Conservation (phyloP, 2,113 vertebrate species). For the Microtus ochrogaster region DNA sequence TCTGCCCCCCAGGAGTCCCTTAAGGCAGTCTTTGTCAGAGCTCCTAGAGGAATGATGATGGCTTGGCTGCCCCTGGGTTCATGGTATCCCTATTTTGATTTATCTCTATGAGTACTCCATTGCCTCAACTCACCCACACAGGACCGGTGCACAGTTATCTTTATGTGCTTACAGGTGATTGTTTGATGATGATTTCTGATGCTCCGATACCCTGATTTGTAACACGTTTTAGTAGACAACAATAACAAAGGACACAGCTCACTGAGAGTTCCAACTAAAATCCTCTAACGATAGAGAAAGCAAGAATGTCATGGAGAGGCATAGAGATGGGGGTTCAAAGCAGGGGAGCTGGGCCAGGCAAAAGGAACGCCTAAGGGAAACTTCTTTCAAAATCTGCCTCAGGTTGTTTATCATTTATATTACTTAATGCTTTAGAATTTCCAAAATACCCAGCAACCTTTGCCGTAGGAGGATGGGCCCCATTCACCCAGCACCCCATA, state of each 20-base stretch:
- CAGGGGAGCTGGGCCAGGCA: not conserved
- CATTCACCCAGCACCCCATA: not conserved
- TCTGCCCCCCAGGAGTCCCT: too few relatives aligned
- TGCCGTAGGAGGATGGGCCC: not conserved
- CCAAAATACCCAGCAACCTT: conserved; percentile 15
- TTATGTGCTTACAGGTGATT: not conserved
- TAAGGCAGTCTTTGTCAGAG: not conserved
- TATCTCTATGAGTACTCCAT: not conserved
- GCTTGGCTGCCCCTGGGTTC: not conserved
- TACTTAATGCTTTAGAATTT: not conserved
- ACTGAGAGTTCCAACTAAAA: not conserved
- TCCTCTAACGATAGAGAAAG: not conserved
- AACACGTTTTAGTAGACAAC: not conserved
- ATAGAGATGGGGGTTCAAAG: not conserved
- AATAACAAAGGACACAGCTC: not conserved
- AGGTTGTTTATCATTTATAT: not conserved
- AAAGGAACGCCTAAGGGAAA: not conserved
- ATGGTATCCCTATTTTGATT: not conserved
- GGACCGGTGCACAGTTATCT: not conserved
- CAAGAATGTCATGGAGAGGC: not conserved
- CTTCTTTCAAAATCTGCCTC: not conserved
- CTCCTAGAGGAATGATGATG: not conserved
- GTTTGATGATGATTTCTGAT: not conserved
- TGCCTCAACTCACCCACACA: not conserved
- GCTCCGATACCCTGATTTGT: not conserved